Evolutionary conservation across 2,888 invertebrate genomes (phyloP).

Genomic region (Ochropleura plecta): DNA sequence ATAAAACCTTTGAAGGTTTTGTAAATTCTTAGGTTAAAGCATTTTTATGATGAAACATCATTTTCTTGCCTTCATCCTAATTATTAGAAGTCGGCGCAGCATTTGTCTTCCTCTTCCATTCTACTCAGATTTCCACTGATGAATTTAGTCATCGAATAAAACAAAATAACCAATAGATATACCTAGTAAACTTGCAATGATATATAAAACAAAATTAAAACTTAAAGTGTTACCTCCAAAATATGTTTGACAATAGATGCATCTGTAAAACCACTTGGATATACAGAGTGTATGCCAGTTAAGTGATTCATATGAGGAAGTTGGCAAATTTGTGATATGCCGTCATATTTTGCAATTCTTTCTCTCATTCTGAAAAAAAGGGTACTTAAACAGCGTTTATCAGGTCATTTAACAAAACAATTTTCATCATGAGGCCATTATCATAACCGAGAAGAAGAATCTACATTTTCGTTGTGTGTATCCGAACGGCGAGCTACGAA

Average conservation of each 20-base stretch:
- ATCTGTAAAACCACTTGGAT: slow-evolving; percentile 19
- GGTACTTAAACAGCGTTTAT: background rate
- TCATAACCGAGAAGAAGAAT: too few relatives aligned
- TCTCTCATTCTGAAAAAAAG: slow-evolving; percentile 41
- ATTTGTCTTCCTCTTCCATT: too few relatives aligned
- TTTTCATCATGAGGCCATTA: background rate
- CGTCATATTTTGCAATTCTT: slow-evolving; percentile 23
- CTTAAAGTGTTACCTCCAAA: slow-evolving; percentile 16
- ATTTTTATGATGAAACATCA: too few relatives aligned
- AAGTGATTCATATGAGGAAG: fast-evolving
- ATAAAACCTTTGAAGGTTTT: too few relatives aligned
- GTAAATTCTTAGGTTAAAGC: too few relatives aligned
- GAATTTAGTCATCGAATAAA: background rate
- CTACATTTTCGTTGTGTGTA: too few relatives aligned
- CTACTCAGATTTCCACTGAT: background rate
- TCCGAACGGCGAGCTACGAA: too few relatives aligned
- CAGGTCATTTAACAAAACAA: background rate
- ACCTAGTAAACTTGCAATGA: background rate
- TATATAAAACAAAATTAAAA: background rate
- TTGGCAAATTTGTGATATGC: slow-evolving; percentile 27
- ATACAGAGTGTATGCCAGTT: background rate
- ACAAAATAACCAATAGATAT: background rate
- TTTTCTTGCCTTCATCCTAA: too few relatives aligned
- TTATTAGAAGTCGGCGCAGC: too few relatives aligned
- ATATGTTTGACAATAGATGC: slow-evolving; percentile 27